Evolutionary conservation across 2,113 vertebrate species (phyloP).

Genomic region (Pluvianellus socialis): DNA sequence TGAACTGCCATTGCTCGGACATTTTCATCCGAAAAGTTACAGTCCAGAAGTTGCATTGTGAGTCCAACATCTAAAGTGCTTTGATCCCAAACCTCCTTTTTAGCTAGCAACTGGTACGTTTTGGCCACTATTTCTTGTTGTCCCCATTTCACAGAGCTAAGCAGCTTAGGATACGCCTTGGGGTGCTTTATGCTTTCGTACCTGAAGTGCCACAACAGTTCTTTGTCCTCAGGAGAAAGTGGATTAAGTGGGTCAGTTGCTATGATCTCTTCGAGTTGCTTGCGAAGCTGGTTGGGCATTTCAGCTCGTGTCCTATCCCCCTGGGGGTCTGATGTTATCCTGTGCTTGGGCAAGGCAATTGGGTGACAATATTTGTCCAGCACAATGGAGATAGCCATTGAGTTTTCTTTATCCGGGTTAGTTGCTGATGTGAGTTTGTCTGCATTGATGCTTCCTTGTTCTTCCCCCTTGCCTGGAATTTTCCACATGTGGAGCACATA

Average conservation of each 20-base stretch:
- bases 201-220: conserved; percentile 96
- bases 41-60: conserved; percentile 95
- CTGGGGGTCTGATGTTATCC: conserved; percentile 69
- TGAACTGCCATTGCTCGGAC: conserved; percentile 94
- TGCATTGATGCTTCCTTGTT: conserved; percentile 92
- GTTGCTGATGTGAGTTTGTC: conserved; percentile 98
- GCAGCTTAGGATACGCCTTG: conserved; percentile 93
- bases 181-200: conserved; percentile 92
- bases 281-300: conserved; percentile 97
- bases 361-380: conserved; percentile 96
- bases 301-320: conserved; percentile 86
- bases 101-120: conserved; percentile 88
- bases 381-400: conserved; percentile 92
- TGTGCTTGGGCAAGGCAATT: conserved; percentile 91
- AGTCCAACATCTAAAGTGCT: conserved; percentile 91
- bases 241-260: conserved; percentile 92
- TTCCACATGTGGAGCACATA: conserved; percentile 99
- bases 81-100: conserved; percentile 88
- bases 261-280: conserved; percentile 93
- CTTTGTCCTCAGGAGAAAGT: conserved; percentile 93
- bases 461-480: conserved; percentile 91
- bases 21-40: conserved; percentile 93
- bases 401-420: conserved; percentile 92
- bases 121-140: conserved; percentile 90
- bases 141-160: conserved; percentile 94